phyloP scores from a whole-genome alignment of 2,888 invertebrate species.

The Drosophila fulvimacula region DNA sequence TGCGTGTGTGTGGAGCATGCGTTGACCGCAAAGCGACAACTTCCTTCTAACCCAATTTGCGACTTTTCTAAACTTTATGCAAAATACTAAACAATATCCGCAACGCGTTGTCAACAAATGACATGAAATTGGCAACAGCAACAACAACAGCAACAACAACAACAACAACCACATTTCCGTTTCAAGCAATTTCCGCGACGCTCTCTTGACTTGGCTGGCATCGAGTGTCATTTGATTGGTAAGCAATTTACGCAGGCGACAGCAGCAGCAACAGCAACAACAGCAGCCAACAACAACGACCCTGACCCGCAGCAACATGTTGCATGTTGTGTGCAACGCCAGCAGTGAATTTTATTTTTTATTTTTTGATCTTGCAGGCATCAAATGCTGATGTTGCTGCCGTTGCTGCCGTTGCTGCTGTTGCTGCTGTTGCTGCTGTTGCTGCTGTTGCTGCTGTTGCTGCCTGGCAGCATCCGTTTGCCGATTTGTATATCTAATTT shows the following conservation, averaged over 20 bases:
- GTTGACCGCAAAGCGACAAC: slow-evolving; percentile 57
- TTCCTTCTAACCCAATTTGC: slow-evolving; percentile 73
- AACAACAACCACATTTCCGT: slow-evolving; percentile 75
- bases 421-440: slow-evolving; percentile 48
- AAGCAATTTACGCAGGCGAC: slow-evolving; percentile 72
- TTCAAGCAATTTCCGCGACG: slow-evolving; percentile 79
- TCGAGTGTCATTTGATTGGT: slow-evolving; percentile 72
- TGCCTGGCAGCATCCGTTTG: slow-evolving; percentile 74
- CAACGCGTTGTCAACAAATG: slow-evolving; percentile 77
- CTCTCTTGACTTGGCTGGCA: slow-evolving; percentile 45
- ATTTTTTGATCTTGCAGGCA: slow-evolving; percentile 58
- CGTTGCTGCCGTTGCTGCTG: slow-evolving; percentile 30
- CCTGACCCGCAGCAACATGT: slow-evolving; percentile 76
- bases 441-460: slow-evolving; percentile 33
- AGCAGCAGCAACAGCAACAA: slow-evolving; percentile 20
- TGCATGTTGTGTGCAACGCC: slow-evolving; percentile 56
- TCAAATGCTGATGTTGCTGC: slow-evolving; percentile 57
- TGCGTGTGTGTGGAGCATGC: slow-evolving; percentile 1
- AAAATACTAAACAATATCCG: slow-evolving; percentile 78
- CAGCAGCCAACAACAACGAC: slow-evolving; percentile 50
- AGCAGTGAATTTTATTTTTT: slow-evolving; percentile 37
- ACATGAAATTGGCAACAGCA: slow-evolving; percentile 74
- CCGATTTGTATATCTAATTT: slow-evolving; percentile 81
- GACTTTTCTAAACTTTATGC: slow-evolving; percentile 60
- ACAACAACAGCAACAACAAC: slow-evolving; percentile 30